Percentiles rank a stretch among this genome's conserved stretches.
Conservation (phyloP, 2,797 vertebrate genomes). For the Liasis olivaceus region DNA sequence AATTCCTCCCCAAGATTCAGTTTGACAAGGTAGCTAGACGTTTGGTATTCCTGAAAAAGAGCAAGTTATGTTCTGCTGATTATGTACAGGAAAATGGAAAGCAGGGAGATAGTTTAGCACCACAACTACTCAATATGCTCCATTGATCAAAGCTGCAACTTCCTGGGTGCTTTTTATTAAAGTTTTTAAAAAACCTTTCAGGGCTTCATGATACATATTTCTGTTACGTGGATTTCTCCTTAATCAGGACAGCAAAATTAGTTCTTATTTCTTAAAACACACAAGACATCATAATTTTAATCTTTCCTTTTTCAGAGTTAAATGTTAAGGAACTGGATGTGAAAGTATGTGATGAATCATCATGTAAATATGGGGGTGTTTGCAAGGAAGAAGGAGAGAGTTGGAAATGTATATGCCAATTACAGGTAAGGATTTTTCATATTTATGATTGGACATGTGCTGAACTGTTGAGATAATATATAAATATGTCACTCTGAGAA, state of each 20-base stretch:
- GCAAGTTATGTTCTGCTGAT: not conserved
- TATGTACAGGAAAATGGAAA: not conserved
- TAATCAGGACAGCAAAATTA: not conserved
- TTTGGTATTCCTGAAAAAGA: too few species aligned
- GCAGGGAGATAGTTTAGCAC: not conserved
- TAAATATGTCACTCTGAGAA: not conserved
- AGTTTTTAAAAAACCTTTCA: not conserved
- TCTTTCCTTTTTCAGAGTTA: slow-evolving; percentile 76
- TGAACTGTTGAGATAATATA: not conserved
- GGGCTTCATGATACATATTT: not conserved
- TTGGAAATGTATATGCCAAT: slow-evolving; percentile 92
- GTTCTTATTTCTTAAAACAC: not conserved
- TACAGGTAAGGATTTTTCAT: slow-evolving; percentile 83
- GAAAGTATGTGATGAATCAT: slow-evolving; percentile 87
- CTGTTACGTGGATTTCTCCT: not conserved
- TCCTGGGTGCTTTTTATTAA: not conserved
- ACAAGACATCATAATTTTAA: not conserved
- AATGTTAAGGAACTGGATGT: slow-evolving; percentile 88
- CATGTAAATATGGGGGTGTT: slow-evolving; percentile 90
- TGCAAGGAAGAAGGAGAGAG: slow-evolving; percentile 89
- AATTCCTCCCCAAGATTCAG: not conserved
- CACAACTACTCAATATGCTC: not conserved
- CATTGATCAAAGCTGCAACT: not conserved
- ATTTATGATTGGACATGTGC: slow-evolving; percentile 14
- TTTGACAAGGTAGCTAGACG: not conserved